Conservation (phyloP, 1,140 invertebrate genomes). For the Hestina assimilis region DNA sequence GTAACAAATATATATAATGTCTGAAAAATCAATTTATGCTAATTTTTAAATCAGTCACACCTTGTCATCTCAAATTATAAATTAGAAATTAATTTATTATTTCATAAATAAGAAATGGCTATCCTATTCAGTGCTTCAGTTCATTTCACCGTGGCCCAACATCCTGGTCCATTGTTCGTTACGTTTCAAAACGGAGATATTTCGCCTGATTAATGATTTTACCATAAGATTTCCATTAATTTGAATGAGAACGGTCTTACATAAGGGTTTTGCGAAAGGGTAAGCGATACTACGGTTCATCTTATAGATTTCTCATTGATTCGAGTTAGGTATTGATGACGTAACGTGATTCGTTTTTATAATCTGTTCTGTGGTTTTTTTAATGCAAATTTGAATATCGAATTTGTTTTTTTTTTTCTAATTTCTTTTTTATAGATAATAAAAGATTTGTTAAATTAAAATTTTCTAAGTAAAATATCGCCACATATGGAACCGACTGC, state of each 20-base stretch:
- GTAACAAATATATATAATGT: too few species aligned
- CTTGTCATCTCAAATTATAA: too few species aligned
- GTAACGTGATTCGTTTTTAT: too few species aligned
- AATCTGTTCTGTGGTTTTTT: too few species aligned
- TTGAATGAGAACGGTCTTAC: conserved; percentile 20
- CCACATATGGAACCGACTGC: too few species aligned
- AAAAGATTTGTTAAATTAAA: too few species aligned
- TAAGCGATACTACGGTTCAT: conserved; percentile 24
- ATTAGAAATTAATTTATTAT: neutral
- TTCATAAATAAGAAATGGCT: conserved; percentile 4
- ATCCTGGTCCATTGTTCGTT: conserved; percentile 50
- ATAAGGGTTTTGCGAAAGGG: conserved; percentile 33
- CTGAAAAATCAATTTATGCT: too few species aligned
- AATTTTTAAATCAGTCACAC: too few species aligned
- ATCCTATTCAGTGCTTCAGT: conserved; percentile 7
- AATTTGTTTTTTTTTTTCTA: too few species aligned
- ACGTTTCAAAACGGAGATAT: conserved; percentile 48
- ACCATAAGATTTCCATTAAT: conserved; percentile 42
- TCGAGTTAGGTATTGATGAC: neutral
- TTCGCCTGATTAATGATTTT: conserved; percentile 65
- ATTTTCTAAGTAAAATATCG: too few species aligned
- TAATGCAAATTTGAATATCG: too few species aligned
- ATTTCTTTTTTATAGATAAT: too few species aligned
- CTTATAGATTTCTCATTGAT: conserved; percentile 5
- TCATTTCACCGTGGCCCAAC: conserved; percentile 29